Evolutionary conservation across 2,888 invertebrate genomes (phyloP), one percentile per base, ranked within the genome.

Genomic region (Euclidia mi): DNA sequence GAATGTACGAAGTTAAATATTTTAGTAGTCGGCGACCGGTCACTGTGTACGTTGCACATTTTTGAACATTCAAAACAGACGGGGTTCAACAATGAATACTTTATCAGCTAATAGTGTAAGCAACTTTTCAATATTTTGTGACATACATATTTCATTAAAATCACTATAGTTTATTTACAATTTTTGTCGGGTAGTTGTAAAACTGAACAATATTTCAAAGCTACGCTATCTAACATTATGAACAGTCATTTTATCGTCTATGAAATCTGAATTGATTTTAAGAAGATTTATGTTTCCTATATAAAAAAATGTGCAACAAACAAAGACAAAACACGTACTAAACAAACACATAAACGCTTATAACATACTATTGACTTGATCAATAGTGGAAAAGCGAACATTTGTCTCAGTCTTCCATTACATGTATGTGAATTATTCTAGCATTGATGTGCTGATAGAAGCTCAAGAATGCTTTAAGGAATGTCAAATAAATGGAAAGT

Each of bases 381-480:
- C 91, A 94, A 94, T 79, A 90, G 87, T 78, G 74, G 74, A 79
- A 89, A 93, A 94, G 91, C 91, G 81, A 69, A 56, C 76, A 79
- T 83, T 74, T 79, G 79, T 71, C 72, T 87, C 88, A 88, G 87
- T 90, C 89, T 88, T 89, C 79, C 75, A 55, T 70, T 41, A 28
- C 29, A 81, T 76, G 78, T 78, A 81, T 73, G 79, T 72, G 60
- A 66, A 79, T 73, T 73, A 71, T 77, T 86, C 20, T 25, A 88
- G 82, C 80, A 82, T 81, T 73, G 70, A 78, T 80, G 84, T 67
- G 71, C 65, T 66, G 56, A 60, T 70, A 68, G 71, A 66, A 72
- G 72, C 70, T 65, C 61, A 66, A 71, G 79, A 85, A 84, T 80
- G 81, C 73, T 73, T 68, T 66, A 63, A 81, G 92, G 92, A 93